Evolutionary conservation across 2,888 invertebrate species (phyloP), one percentile per base, ranked within the genome.

Genomic region (Plusia festucae): DNA sequence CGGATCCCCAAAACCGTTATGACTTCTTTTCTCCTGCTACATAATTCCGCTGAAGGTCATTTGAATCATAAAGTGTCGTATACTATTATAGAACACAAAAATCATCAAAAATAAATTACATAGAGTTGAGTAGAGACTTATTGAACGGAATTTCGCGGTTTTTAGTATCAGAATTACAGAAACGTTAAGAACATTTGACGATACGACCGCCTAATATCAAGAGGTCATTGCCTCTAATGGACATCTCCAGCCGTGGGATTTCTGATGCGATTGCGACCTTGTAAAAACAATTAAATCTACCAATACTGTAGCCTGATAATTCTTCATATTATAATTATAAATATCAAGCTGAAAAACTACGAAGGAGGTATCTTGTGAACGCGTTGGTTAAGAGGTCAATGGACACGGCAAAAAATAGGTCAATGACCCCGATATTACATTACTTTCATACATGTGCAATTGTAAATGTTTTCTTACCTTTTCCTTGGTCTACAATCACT

Each of bases 381-480:
- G 88, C 87, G 90, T 86, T 90, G 91, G 91, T 88, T 90, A 83
- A 86, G 87, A 85, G 94, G 91, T 93, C 93, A 91, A 85, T 86
- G 93, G 85, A 90, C 94, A 87, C 71, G 70, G 83, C 90, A 93
- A 93, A 92, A 92, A 92, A 89, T 86, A 70, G 93, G 91, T 93
- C 93, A 92, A 59, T 87, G 92, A 87, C 84, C 91, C 78, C 77
- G 68, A 82, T 82, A 82, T 90, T 88, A 90, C 90, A 87, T 89
- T 89, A 91, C 82, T 87, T 86, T 84, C 82, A 81, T 84, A 87
- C 78, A 85, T 86, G 78, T 83, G 81, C 75, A 82, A 74, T 79
- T 78, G 65, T 74, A 69, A 76, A 68, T 73, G 72, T 54, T 58
- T 63, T 65, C 84, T 84, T 82, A 86, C 88, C 89, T 84, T 40